Conservation (phyloP, 2,888 invertebrate genomes). For the Conops quadrifasciatus region DNA sequence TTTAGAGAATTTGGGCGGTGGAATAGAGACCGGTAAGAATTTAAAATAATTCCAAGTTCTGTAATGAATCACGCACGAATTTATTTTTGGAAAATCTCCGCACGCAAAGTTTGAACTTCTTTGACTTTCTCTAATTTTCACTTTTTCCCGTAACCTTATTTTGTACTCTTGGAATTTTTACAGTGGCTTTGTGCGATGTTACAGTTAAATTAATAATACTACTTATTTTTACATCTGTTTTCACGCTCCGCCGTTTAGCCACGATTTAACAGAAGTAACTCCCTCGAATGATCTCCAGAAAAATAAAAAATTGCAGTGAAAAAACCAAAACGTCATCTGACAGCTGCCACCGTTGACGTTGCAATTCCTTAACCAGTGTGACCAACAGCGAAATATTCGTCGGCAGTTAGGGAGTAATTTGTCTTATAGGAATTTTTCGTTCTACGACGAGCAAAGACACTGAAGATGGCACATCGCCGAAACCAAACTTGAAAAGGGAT, state of each 20-base stretch:
- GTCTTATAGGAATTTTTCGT: too few species aligned
- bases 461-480: too few species aligned
- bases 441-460: too few species aligned
- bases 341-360: slow-evolving; percentile 1
- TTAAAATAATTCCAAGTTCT: neutral
- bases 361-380: neutral
- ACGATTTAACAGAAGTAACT: slow-evolving; percentile 31
- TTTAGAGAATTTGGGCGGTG: neutral
- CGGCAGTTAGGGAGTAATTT: too few species aligned
- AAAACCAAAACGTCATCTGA: slow-evolving; percentile 31
- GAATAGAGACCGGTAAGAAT: slow-evolving; percentile 1
- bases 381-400: neutral
- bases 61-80: slow-evolving; percentile 47
- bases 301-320: slow-evolving; percentile 15
- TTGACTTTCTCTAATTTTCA: slow-evolving; percentile 11
- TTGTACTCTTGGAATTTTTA: neutral
- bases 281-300: slow-evolving; percentile 31
- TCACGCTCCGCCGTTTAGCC: slow-evolving; percentile 18
- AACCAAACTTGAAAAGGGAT: too few species aligned
- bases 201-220: neutral
- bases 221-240: slow-evolving; percentile 32
- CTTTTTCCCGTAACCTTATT: neutral
- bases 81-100: slow-evolving; percentile 51
- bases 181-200: neutral
- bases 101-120: slow-evolving; percentile 34